A percentile compares a stretch with the other conserved stretches of the same genome.
phyloP scores from a whole-genome alignment of 1,140 invertebrate species.

The Cecropterus lyciades region DNA sequence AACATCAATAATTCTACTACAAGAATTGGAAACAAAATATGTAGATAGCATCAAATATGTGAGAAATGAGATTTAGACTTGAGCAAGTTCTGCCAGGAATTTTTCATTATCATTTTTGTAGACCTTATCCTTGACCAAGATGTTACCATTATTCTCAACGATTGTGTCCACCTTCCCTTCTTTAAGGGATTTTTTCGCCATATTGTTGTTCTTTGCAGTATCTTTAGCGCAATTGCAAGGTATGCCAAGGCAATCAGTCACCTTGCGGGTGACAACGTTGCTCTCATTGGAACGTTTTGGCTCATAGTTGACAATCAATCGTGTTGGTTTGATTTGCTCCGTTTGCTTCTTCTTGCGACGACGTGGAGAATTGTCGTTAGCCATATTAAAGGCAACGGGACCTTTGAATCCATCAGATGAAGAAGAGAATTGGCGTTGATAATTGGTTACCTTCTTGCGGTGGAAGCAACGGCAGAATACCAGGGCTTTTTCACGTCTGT shows the following conservation, averaged over 20 bases:
- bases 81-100: slow-evolving; percentile 48
- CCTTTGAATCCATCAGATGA: slow-evolving; percentile 64
- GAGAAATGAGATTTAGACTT: slow-evolving; percentile 48
- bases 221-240: slow-evolving; percentile 43
- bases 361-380: slow-evolving; percentile 21
- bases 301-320: slow-evolving; percentile 53
- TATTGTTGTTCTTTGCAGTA: slow-evolving; percentile 53
- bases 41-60: neutral
- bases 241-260: slow-evolving; percentile 35
- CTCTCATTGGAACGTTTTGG: slow-evolving; percentile 31
- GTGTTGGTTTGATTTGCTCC: slow-evolving; percentile 31
- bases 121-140: slow-evolving; percentile 41
- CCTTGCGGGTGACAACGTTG: slow-evolving; percentile 8
- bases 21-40: slow-evolving; percentile 6
- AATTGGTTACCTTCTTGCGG: slow-evolving; percentile 61
- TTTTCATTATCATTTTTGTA: slow-evolving; percentile 53
- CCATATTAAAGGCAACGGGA: slow-evolving; percentile 5
- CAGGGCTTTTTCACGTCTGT: slow-evolving; percentile 70
- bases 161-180: slow-evolving; percentile 47
- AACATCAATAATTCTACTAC: neutral
- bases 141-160: slow-evolving; percentile 62
- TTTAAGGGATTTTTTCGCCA: slow-evolving; percentile 21
- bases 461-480: slow-evolving; percentile 69
- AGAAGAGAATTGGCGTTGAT: slow-evolving; percentile 67
- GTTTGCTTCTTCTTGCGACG: slow-evolving; percentile 46